Evolutionary conservation across 2,888 invertebrate genomes (phyloP), one percentile per base, ranked within the genome.

Genomic region (Ichneumon xanthorius): DNA sequence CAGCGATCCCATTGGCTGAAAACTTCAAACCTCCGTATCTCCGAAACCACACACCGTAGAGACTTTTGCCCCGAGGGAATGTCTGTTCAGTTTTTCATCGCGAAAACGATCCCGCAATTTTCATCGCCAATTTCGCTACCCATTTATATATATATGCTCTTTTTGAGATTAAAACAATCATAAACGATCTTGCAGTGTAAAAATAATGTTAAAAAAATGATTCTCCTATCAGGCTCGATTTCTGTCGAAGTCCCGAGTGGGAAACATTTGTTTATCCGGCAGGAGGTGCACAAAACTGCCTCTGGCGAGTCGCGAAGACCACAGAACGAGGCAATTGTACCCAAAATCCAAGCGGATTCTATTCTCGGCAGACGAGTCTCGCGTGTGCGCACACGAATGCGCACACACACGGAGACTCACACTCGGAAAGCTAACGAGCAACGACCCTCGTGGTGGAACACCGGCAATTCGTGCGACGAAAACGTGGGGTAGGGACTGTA

Each of bases 401-500:
- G 16, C 14, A 61, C 26, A 61, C 33, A 9, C 30, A 30, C 4
- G 30, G 30, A 30, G 30, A 30, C 30, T 30, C 30, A 30, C 61
- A 30, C 63, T 65, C 50, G 71, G 22, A 4, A 33, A 53, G 16
- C 53, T 26, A 11, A 7, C 76, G 76, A 76, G 30, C 63, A 76
- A 76, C 76, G 76, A 55, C 72, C 72, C 72, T 72, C 58, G 58
- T 72, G 68, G 55, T 48, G 33, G 58, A 71, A 71, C 71, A 58
- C 11, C 58, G 80, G 72, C 72, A 80, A 72, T 72, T 80, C 75
- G 72, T 75, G n/a, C 45, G 80, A 82, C 72, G 53, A 63, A 72
- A 71, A 45, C 77, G 40, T 77, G 26, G 58, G 58, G 58, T 58
- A 58, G 58, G 58, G 26, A 22, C 58, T 58, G 58, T 58, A 58